Evolutionary conservation across 2,888 invertebrate species (phyloP).

Genomic region (Ceriagrion tenellum): DNA sequence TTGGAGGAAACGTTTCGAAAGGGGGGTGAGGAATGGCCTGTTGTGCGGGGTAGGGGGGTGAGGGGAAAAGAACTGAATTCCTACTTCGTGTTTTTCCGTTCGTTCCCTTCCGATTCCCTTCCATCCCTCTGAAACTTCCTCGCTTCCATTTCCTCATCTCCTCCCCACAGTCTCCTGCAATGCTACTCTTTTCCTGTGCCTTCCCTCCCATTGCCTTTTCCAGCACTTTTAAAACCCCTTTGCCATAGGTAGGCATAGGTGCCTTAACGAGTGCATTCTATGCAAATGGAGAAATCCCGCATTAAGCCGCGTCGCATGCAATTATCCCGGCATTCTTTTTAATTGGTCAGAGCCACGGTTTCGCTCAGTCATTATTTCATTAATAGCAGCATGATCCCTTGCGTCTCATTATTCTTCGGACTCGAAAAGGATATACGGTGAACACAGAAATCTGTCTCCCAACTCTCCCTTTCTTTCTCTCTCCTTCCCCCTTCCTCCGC

Average conservation of each 20-base stretch:
- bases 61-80: not conserved
- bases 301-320: not conserved
- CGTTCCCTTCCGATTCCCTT: not conserved
- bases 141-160: not conserved
- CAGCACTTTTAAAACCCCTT: not conserved
- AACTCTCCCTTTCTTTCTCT: not conserved
- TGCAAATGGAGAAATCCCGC: slow-evolving; percentile 18
- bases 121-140: too few species aligned
- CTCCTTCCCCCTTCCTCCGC: too few species aligned
- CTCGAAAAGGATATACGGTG: not conserved
- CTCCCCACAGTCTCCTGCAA: not conserved
- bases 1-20: slow-evolving; percentile 6
- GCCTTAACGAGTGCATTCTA: slow-evolving; percentile 26
- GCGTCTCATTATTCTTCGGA: slow-evolving; percentile 19
- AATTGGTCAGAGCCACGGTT: not conserved
- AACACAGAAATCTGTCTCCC: not conserved
- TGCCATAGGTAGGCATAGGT: too few species aligned
- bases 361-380: not conserved
- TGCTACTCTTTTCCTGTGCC: not conserved
- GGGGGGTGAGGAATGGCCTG: too few species aligned
- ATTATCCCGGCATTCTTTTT: not conserved
- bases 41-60: too few species aligned
- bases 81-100: not conserved
- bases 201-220: not conserved
- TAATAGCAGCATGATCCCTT: slow-evolving; percentile 13